These are phyloP conservation scores for Tachina fera DNA, from an alignment of 2,888 invertebrate genomes.

Conservation along the genomic window DNA sequence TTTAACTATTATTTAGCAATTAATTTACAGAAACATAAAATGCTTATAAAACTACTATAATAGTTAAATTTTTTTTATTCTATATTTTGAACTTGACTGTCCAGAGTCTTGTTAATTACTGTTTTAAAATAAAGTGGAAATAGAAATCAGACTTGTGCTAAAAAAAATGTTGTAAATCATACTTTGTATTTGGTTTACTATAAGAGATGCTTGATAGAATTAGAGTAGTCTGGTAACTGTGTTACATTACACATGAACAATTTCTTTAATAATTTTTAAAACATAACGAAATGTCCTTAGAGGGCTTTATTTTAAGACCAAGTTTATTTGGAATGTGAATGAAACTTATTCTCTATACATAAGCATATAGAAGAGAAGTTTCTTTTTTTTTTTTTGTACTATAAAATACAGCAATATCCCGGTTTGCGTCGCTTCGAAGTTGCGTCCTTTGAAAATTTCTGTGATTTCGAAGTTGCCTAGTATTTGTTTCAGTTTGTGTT, in stretches of 20 bases:
- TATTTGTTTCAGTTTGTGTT: no score
- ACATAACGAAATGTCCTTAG: no score
- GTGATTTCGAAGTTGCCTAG: no score
- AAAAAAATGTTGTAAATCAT: background rate
- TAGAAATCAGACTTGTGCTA: constrained; percentile 31
- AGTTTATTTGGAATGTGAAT: no score
- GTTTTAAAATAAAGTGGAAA: constrained; percentile 69
- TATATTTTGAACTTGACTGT: constrained; percentile 73
- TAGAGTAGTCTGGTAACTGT: constrained; percentile 12
- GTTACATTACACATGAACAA: background rate
- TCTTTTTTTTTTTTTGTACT: no score
- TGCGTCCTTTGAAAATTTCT: no score
- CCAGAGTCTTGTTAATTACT: constrained; percentile 78
- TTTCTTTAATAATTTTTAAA: no score
- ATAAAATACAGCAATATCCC: no score
- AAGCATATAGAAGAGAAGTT: no score
- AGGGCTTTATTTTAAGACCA: no score
- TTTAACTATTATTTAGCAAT: constrained; percentile 64
- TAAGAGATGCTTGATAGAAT: background rate
- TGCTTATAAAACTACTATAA: constrained; percentile 13
- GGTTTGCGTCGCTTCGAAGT: no score
- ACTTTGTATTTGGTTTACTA: background rate
- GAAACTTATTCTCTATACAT: no score
- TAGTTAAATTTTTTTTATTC: constrained; percentile 37
- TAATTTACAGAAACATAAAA: constrained; percentile 43